Conservation (phyloP, 2,888 invertebrate genomes). For the Isoperla grammatica region DNA sequence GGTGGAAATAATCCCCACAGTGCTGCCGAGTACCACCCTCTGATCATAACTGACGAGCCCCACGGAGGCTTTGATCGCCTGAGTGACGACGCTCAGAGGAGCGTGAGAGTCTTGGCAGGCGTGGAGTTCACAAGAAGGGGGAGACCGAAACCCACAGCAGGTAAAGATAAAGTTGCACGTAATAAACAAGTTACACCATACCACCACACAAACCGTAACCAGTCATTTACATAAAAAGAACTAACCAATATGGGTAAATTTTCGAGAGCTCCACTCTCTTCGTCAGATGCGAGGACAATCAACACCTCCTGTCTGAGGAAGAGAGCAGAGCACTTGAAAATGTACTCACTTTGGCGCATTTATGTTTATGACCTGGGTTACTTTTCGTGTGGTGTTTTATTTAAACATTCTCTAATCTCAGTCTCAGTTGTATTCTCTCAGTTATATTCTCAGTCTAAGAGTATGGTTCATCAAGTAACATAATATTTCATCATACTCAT, state of each 20-base stretch:
- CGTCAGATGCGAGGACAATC: neutral
- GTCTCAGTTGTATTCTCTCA: too few relatives aligned
- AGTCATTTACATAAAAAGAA: neutral
- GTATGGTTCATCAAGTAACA: too few relatives aligned
- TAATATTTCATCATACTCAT: too few relatives aligned
- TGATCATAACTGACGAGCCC: conserved; percentile 81
- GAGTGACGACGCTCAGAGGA: conserved; percentile 62
- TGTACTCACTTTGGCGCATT: too few relatives aligned
- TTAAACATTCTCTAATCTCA: too few relatives aligned
- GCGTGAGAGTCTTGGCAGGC: conserved; percentile 70
- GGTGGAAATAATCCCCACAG: conserved; percentile 89
- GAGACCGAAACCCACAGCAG: conserved; percentile 69
- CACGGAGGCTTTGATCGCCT: conserved; percentile 76
- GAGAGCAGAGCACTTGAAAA: too few relatives aligned
- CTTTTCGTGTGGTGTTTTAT: too few relatives aligned
- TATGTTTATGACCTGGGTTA: too few relatives aligned
- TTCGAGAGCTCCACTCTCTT: too few relatives aligned
- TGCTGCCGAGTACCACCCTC: conserved; percentile 78
- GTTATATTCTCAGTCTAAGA: too few relatives aligned
- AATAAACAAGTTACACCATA: neutral
- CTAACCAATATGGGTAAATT: too few relatives aligned
- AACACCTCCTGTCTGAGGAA: too few relatives aligned
- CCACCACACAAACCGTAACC: neutral
- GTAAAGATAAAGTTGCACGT: conserved; percentile 40
- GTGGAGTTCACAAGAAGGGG: conserved; percentile 78